phyloP scores from a whole-genome alignment of 2,113 vertebrate species.

The Mus pahari region DNA sequence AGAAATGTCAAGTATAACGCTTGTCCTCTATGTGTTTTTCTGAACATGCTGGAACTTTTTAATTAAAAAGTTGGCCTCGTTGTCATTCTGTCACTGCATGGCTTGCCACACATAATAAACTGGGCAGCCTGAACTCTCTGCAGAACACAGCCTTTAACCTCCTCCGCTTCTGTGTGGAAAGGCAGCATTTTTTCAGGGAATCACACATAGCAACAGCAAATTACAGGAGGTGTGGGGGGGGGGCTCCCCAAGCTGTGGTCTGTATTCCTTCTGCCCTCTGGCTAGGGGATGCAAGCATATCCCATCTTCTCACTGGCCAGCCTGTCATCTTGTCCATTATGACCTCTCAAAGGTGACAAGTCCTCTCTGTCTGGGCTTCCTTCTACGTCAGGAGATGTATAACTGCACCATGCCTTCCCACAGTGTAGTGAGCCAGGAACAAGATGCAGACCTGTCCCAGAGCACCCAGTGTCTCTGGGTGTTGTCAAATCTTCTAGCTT shows the following conservation, averaged over 20 bases:
- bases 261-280: neutral
- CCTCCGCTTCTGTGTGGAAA: neutral
- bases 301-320: conserved; percentile 78
- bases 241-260: conserved; percentile 53
- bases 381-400: conserved; percentile 34
- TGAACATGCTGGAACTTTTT: neutral
- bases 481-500: conserved; percentile 64
- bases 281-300: conserved; percentile 59
- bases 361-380: conserved; percentile 75
- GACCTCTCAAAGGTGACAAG: conserved; percentile 75
- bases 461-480: conserved; percentile 67
- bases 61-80: neutral
- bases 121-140: neutral
- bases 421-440: conserved; percentile 69
- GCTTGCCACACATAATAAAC: conserved; percentile 48
- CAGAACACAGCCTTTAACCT: neutral
- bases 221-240: conserved; percentile 55
- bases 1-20: neutral
- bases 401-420: conserved; percentile 72
- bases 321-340: conserved; percentile 81
- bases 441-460: conserved; percentile 69
- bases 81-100: neutral
- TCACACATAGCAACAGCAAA: conserved; percentile 64
- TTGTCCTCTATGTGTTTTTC: neutral
- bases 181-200: conserved; percentile 73